Base-by-base conservation (phyloP, 1,140 invertebrate species). In the Saccostrea glomerata region DNA sequence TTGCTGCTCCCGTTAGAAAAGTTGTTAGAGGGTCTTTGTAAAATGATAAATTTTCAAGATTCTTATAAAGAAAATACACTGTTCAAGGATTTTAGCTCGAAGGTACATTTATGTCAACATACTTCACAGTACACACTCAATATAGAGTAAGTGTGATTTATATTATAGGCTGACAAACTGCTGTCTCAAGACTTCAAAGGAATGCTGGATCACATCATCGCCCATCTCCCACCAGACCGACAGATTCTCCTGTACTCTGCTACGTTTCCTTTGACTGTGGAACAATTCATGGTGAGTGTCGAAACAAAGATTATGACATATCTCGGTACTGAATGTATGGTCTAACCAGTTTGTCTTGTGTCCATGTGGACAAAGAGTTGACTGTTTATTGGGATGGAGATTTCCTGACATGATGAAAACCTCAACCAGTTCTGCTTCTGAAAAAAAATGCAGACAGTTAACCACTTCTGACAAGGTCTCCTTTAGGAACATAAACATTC, bases 121-220 rank as follows among this genome's bases (percentile, higher is more conserved):
- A 47, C 47, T 47, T 47, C 47, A 47, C 47, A 47, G 40, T 47
- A 47, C 5, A 47, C 47, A 47, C 47, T 47, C 47, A 47, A 58
- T 20, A 55, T n/a, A 7, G 56, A 17, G 0, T 73, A 6, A 40
- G 30, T 47, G 0, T 55, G 56, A 7, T 86, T 63, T 82, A 56
- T 6, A 84, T 92, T 92, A 15, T 91, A 96, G 96, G 99, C 99
- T 91, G 99, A 99, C 95, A 99, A 99, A 96, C 96, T 99, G 91
- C 96, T 99, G 86, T 99, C 98, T 90, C 98, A 99, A 96, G 99
- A 99, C 96, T 99, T 99, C 95, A 99, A 99, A 96, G 98, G 98
- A 94, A 99, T 99, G 98, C 96, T 99, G 93, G 98, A 99, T 96
- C 97, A 97, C 95, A 97, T 99, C 92, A 99, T 99, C 95, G 96